Evolutionary conservation across 2,888 invertebrate genomes (phyloP), one percentile per base, ranked within the genome.

Genomic region (Frankliniella intonsa): DNA sequence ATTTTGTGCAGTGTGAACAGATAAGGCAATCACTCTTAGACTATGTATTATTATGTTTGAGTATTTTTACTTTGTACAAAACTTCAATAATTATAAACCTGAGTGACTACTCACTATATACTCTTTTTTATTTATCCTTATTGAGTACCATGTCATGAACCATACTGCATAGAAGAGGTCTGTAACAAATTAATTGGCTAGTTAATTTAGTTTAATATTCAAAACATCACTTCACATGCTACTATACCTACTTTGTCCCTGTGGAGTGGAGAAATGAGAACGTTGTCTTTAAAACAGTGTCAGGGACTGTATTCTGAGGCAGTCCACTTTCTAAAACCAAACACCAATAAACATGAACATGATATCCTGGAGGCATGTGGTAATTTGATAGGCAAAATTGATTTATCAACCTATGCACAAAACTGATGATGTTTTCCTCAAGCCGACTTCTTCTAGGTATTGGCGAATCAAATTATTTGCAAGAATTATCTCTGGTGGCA

Each of bases 31-130:
- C 69, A 76, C 69, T 25, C 69, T 76, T 76, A 76, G 69, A 76
- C 9, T 76, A 76, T 22, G 69, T 76, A 76, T 76, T 76, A 76
- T 76, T 76, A 55, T 55, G 69, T 76, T 76, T 76, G 69, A 76
- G 69, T 76, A 76, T 76, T 76, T 76, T 25, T 76, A 76, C 69
- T 76, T 76, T 76, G 69, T 76, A 76, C 69, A 76, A 76, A 76
- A 76, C 25, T 25, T 25, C 25, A 25, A 22, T 76, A 9, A 76
- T 76, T 76, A 76, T 22, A 76, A 25, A 25, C 10, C 25, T 25
- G 22, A 76, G 22, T 25, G 69, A n/a, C 22, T 25, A 22, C 22
- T 76, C 69, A 62, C 69, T 25, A 12, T 9, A 22, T 12, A 25
- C 12, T 25, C 12, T n/a, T 76, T 76, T 25, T 25, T 25, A 22